These are phyloP conservation scores for Neria commutata DNA, from an alignment of 2,888 invertebrate genomes.

Conservation along the genomic window DNA sequence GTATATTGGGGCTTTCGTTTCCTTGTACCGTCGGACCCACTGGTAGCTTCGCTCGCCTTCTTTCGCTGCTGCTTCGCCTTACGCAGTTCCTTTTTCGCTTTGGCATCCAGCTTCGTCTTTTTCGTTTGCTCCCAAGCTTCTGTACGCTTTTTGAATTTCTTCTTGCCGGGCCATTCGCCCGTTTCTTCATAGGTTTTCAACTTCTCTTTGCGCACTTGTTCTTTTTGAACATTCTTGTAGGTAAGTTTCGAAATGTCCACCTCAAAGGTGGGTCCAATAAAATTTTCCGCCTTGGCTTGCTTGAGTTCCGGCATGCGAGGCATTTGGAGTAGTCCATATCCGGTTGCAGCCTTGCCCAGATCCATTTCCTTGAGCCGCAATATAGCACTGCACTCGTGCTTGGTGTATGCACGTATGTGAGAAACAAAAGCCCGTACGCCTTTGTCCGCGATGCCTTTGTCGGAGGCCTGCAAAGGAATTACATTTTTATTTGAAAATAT, in stretches of 20 bases:
- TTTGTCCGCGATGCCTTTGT: constrained; percentile 83
- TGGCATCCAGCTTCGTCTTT: constrained; percentile 64
- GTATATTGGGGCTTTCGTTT: constrained; percentile 67
- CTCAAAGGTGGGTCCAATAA: constrained; percentile 61
- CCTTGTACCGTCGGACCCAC: constrained; percentile 51
- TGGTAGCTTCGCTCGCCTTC: constrained; percentile 49
- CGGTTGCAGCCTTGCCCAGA: constrained; percentile 80
- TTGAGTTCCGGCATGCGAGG: constrained; percentile 96
- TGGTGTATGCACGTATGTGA: constrained; percentile 89
- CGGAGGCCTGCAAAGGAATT: constrained; percentile 70
- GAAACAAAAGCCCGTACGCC: constrained; percentile 94
- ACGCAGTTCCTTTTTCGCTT: constrained; percentile 66
- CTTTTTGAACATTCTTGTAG: constrained; percentile 81
- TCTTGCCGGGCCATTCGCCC: constrained; percentile 75
- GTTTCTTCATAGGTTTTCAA: constrained; percentile 73
- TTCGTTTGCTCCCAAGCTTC: constrained; percentile 82
- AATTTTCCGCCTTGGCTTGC: constrained; percentile 65
- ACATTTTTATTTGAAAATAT: background rate
- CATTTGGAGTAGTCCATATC: constrained; percentile 87
- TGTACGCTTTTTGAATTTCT: constrained; percentile 64
- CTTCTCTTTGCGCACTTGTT: constrained; percentile 74
- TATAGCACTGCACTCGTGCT: constrained; percentile 93
- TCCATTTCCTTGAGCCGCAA: constrained; percentile 88
- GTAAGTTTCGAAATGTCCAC: constrained; percentile 77
- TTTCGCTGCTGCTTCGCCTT: constrained; percentile 60